A percentile compares a stretch with the other conserved stretches of the same genome.
phyloP scores from a whole-genome alignment of 2,888 invertebrate genomes.

The Laothoe populi region DNA sequence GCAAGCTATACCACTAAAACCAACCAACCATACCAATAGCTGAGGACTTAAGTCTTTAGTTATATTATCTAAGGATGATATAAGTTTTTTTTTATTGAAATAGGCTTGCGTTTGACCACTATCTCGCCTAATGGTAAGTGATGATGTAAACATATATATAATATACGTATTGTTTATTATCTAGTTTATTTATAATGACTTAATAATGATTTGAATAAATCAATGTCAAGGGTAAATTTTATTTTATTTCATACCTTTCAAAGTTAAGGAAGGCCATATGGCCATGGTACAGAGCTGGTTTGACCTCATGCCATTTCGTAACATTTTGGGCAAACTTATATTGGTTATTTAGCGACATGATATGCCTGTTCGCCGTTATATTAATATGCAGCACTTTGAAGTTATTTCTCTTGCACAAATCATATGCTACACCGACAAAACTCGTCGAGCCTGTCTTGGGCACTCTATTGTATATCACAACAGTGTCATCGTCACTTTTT shows the following conservation, averaged over 20 bases:
- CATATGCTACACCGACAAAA: slow-evolving; percentile 96
- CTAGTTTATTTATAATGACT: background rate
- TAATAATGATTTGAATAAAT: background rate
- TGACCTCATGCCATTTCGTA: slow-evolving; percentile 93
- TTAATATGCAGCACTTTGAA: slow-evolving; percentile 94
- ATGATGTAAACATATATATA: too few species aligned
- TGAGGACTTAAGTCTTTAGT: too few species aligned
- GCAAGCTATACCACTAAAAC: too few species aligned
- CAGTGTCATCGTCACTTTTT: slow-evolving; percentile 86
- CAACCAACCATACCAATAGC: too few species aligned
- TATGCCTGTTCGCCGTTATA: slow-evolving; percentile 97
- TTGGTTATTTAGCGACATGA: slow-evolving; percentile 97
- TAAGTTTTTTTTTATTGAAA: too few species aligned
- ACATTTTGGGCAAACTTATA: slow-evolving; percentile 95
- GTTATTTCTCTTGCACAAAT: slow-evolving; percentile 90
- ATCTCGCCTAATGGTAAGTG: too few species aligned
- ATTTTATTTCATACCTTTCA: slow-evolving; percentile 87
- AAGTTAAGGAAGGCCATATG: slow-evolving; percentile 99
- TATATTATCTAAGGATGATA: too few species aligned
- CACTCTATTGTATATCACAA: slow-evolving; percentile 97
- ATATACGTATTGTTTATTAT: too few species aligned
- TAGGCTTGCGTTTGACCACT: too few species aligned
- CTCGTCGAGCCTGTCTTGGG: slow-evolving; percentile 99
- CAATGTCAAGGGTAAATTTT: background rate
- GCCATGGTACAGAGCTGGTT: slow-evolving; percentile 98